Conservation (phyloP, 2,888 invertebrate genomes). For the Latrodectus elegans region DNA sequence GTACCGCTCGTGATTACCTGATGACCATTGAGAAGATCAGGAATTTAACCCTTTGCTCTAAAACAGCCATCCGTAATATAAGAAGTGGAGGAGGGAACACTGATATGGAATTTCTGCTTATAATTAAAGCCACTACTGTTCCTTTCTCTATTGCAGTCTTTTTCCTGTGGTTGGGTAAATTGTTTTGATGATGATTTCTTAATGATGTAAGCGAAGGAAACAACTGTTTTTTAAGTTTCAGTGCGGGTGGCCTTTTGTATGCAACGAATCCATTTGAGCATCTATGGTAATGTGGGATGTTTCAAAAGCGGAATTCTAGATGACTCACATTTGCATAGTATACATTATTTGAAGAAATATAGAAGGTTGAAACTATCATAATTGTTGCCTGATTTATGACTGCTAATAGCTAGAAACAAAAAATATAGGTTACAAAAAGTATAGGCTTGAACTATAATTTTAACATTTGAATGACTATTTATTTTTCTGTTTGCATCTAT, state of each 20-base stretch:
- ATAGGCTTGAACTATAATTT: no score
- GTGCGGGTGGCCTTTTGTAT: conserved; percentile 43
- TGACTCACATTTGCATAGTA: no score
- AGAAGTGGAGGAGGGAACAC: conserved; percentile 8
- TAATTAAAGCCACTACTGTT: conserved; percentile 55
- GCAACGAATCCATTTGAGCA: neutral
- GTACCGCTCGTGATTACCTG: conserved; percentile 52
- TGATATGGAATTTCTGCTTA: conserved; percentile 48
- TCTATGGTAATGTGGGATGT: no score
- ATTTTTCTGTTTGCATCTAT: no score
- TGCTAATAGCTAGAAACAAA: no score
- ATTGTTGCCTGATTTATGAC: no score
- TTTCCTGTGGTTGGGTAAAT: conserved; percentile 20
- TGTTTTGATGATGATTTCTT: conserved; percentile 41
- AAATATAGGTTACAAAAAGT: no score
- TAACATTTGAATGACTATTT: no score
- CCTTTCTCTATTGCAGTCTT: conserved; percentile 1
- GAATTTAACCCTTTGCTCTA: conserved; percentile 66
- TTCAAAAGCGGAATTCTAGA: no score
- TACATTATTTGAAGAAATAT: no score
- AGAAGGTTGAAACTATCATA: no score
- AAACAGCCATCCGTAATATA: conserved; percentile 47
- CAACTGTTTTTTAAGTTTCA: neutral
- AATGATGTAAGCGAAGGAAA: conserved; percentile 19
- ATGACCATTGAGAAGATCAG: conserved; percentile 41